Base-by-base conservation (phyloP, 2,888 invertebrate species). In the Eucera pruinosa region DNA sequence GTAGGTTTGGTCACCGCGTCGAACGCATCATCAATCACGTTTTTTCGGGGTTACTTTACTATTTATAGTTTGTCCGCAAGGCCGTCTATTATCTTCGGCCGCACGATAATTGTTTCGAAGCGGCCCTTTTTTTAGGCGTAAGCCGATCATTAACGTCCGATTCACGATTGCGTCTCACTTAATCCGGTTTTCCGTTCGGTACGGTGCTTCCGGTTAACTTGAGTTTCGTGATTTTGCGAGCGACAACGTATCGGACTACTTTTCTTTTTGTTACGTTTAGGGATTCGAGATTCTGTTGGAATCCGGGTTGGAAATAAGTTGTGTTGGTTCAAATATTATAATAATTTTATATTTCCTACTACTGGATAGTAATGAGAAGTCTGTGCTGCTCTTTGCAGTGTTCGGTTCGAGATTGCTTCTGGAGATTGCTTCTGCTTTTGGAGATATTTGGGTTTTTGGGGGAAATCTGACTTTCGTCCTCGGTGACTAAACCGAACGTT, bases 21-120 rank as follows among this genome's bases (percentile, higher is more conserved):
- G 76, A 78, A 79, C 71, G 48, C 45, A 82, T 83, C 87, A 87
- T 87, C 64, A 87, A 87, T 87, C 87, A 87, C 72, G 45, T 47
- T 75, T 74, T 80, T 83, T 81, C 73, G 77, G 69, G 71, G 77
- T 80, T 78, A 62, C 82, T 84, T 86, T 83, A 84, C 87, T 84
- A 84, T 88, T 87, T 84, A 88, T 85, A 86, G 81, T 85, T 84
- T 83, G 85, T 83, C 86, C 83, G 81, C 77, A 73, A 80, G 82
- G 73, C 76, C 82, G 84, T 83, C 83, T 84, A 90, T 90, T 89
- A 89, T 87, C 86, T 86, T 80, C 67, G 41, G 67, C 82, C n/a
- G 80, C 81, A 81, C 80, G 83, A 87, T 89, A 87, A 90, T 89
- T 88, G 84, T 89, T 88, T 85, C 58, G 48, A 45, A 36, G 45